These are phyloP conservation scores for Heterotilapia buettikoferi DNA, from an alignment of 2,113 vertebrate genomes.

Conservation along the genomic window DNA sequence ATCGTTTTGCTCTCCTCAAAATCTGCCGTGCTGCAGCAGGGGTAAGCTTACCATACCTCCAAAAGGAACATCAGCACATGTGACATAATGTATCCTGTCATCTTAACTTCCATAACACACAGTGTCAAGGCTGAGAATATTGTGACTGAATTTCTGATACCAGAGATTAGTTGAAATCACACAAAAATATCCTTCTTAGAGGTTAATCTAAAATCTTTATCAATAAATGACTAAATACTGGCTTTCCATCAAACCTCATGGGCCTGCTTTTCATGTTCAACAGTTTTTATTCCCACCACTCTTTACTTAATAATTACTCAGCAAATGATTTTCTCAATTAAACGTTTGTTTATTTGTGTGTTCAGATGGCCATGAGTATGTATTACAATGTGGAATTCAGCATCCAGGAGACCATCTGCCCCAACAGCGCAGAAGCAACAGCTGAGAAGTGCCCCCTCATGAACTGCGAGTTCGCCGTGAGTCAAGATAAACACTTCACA, in stretches of 20 bases:
- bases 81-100: neutral
- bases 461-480: conserved; percentile 73
- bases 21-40: conserved; percentile 24
- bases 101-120: too few relatives aligned
- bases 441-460: conserved; percentile 52
- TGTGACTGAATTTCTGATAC: neutral
- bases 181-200: neutral
- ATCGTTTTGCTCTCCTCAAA: conserved; percentile 54
- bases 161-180: neutral
- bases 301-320: neutral
- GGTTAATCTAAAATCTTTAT: neutral
- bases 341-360: neutral
- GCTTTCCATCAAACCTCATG: neutral
- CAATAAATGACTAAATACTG: neutral
- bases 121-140: neutral
- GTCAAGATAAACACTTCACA: conserved; percentile 1
- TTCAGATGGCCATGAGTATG: conserved; percentile 37
- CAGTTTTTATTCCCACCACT: neutral
- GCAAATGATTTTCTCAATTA: neutral
- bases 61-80: neutral
- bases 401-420: conserved; percentile 73
- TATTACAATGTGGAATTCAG: conserved; percentile 62
- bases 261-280: neutral
- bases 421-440: neutral
- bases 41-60: conserved; percentile 15